Percentiles rank a stretch among this genome's conserved stretches.
These are phyloP conservation scores for Crotophaga sulcirostris DNA, from an alignment of 2,113 vertebrate genomes.

Conservation along the genomic window DNA sequence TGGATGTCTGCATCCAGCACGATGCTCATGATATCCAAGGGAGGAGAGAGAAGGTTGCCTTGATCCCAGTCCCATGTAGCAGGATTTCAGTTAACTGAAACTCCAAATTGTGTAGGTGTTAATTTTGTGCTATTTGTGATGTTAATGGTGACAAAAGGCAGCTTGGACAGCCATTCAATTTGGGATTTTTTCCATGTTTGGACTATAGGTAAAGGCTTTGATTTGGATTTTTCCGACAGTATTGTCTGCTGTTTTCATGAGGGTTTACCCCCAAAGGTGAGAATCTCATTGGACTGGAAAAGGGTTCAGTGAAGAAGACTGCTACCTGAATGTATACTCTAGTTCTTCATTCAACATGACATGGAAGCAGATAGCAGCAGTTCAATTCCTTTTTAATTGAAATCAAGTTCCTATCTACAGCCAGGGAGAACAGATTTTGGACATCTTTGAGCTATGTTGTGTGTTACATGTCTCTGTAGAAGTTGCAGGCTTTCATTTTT, in stretches of 20 bases:
- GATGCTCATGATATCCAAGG: fast-evolving
- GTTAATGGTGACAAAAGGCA: not conserved
- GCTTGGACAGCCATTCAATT: not conserved
- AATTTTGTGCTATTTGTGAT: not conserved
- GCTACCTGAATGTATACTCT: not conserved
- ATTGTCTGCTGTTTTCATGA: not conserved
- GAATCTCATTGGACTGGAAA: not conserved
- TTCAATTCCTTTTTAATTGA: not conserved
- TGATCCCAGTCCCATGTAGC: not conserved
- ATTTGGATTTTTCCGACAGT: not conserved
- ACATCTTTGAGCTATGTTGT: not conserved
- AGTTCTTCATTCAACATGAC: not conserved
- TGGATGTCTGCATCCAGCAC: not conserved
- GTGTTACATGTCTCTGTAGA: not conserved
- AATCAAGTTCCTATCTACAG: not conserved
- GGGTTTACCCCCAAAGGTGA: not conserved
- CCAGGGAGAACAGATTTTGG: not conserved
- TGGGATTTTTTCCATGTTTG: not conserved
- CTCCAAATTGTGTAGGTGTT: not conserved
- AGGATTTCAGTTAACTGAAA: not conserved
- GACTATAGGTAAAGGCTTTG: not conserved
- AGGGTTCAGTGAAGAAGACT: not conserved
- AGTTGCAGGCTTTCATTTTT: not conserved
- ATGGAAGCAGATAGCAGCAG: not conserved
- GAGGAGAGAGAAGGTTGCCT: not conserved